These are phyloP conservation scores for Leuciscus idus DNA, from an alignment of 2,113 vertebrate genomes.

Conservation along the genomic window DNA sequence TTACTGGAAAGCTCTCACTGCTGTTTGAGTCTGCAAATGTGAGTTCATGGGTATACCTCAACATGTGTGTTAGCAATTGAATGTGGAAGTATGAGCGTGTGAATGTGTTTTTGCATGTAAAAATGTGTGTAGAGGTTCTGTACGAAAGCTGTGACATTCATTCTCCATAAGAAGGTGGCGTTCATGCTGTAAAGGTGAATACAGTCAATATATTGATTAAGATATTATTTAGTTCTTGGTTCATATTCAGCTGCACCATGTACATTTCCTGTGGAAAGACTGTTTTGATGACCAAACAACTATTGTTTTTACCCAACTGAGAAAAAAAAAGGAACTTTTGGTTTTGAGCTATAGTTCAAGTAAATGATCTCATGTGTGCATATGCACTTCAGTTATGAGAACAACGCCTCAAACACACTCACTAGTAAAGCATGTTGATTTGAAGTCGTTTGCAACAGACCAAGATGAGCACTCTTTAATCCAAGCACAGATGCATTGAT, in stretches of 20 bases:
- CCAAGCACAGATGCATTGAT: background rate
- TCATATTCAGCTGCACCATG: background rate
- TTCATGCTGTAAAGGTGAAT: background rate
- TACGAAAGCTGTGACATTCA: background rate
- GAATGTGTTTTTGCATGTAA: background rate
- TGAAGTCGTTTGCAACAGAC: background rate
- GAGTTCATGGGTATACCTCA: background rate
- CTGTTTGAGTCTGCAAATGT: background rate
- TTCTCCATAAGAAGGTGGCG: background rate
- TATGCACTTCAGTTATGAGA: background rate
- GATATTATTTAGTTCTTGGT: background rate
- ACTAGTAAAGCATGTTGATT: background rate
- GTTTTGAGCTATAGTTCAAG: constrained; percentile 3
- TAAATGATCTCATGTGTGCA: background rate
- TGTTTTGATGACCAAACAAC: constrained; percentile 4
- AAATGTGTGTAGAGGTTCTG: background rate
- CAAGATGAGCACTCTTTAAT: background rate
- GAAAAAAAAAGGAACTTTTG: constrained; percentile 44
- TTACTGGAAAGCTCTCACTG: background rate
- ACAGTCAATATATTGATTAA: background rate
- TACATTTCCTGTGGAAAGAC: background rate
- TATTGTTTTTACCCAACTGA: constrained; percentile 12
- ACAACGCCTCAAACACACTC: background rate
- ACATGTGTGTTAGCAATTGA: background rate
- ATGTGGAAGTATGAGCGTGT: background rate